Conservation (phyloP, 2,113 vertebrate species). For the Brienomyrus longianalis region DNA sequence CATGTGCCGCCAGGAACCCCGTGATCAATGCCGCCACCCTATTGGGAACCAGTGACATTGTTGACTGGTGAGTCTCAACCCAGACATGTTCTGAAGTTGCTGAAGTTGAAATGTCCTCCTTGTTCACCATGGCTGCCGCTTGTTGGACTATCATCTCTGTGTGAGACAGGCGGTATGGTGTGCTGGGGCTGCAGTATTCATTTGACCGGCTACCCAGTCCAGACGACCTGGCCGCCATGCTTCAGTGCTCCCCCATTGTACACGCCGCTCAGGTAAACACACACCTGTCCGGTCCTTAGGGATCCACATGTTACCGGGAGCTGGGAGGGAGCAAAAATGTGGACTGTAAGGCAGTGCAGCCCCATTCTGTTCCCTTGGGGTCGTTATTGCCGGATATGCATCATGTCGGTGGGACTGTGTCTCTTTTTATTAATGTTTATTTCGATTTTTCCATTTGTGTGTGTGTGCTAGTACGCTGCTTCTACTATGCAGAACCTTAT, state of each 20-base stretch:
- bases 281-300: not conserved
- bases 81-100: not conserved
- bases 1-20: conserved; percentile 66
- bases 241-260: conserved; percentile 64
- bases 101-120: not conserved
- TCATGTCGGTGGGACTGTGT: not conserved
- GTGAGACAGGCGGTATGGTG: conserved; percentile 60
- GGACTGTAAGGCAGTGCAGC: not conserved
- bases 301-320: not conserved
- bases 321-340: not conserved
- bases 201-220: conserved; percentile 60
- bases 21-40: conserved; percentile 70
- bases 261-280: conserved; percentile 57
- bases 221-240: conserved; percentile 62
- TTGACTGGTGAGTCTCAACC: conserved; percentile 65
- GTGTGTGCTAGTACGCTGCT: not conserved
- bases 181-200: conserved; percentile 63
- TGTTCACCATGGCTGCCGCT: not conserved
- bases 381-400: not conserved
- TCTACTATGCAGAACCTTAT: not conserved
- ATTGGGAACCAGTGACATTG: conserved; percentile 73
- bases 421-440: not conserved
- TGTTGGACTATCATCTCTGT: not conserved
- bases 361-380: not conserved
- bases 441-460: not conserved